phyloP scores from a whole-genome alignment of 2,888 invertebrate genomes.

The Drosophila neotestacea region DNA sequence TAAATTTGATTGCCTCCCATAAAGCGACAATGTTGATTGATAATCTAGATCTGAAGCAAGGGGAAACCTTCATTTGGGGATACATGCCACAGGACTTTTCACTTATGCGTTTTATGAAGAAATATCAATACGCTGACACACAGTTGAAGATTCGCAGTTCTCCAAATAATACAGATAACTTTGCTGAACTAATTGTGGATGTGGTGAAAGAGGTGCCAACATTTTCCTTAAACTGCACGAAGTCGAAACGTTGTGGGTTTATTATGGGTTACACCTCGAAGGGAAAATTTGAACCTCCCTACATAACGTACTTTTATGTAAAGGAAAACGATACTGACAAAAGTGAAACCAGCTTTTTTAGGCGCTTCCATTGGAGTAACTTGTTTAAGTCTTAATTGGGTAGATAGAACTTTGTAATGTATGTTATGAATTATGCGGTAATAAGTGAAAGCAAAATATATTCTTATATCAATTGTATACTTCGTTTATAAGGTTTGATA shows the following conservation, averaged over 20 bases:
- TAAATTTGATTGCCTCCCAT: constrained; percentile 38
- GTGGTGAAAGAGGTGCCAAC: neutral
- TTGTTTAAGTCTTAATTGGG: neutral
- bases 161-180: neutral
- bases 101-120: constrained; percentile 21
- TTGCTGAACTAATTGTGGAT: constrained; percentile 39
- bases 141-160: constrained; percentile 30
- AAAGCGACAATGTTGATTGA: neutral
- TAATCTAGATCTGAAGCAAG: neutral
- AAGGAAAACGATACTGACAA: constrained; percentile 14
- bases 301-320: constrained; percentile 37
- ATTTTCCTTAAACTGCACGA: neutral
- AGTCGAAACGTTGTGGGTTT: constrained; percentile 35
- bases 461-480: neutral
- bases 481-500: too few relatives aligned
- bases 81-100: constrained; percentile 55
- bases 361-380: constrained; percentile 28
- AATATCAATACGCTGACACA: constrained; percentile 9
- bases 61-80: constrained; percentile 62
- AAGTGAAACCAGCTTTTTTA: constrained; percentile 28
- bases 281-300: neutral
- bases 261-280: constrained; percentile 34
- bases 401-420: neutral
- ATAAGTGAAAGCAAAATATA: neutral
- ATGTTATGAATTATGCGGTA: neutral